phyloP scores from a whole-genome alignment of 2,888 invertebrate genomes.

The Empis livida region DNA sequence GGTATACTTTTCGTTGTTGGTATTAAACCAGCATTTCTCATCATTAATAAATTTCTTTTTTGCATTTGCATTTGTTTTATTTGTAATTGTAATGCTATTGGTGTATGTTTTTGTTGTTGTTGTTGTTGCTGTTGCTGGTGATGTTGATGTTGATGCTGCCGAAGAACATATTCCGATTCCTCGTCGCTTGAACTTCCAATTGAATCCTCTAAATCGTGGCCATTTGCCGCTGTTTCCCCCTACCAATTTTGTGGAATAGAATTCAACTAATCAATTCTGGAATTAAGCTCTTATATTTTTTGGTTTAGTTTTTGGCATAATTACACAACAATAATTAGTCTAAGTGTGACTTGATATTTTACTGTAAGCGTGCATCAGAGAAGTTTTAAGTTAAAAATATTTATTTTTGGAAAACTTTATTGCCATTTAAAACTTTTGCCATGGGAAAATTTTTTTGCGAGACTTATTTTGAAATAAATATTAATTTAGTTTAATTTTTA shows the following conservation, averaged over 20 bases:
- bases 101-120: slow-evolving; percentile 8
- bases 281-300: slow-evolving; percentile 17
- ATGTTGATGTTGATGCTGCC: not conserved
- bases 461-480: not conserved
- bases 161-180: slow-evolving; percentile 7
- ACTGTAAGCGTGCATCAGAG: not conserved
- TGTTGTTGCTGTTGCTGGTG: slow-evolving; percentile 11
- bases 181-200: slow-evolving; percentile 36
- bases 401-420: not conserved
- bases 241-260: slow-evolving; percentile 39
- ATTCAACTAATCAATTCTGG: slow-evolving; percentile 35
- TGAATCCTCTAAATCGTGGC: slow-evolving; percentile 37
- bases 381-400: not conserved
- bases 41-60: not conserved
- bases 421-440: not conserved
- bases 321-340: no score
- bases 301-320: slow-evolving; percentile 5
- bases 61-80: not conserved
- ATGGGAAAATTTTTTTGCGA: not conserved
- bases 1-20: not conserved
- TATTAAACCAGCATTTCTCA: slow-evolving; percentile 1
- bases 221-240: slow-evolving; percentile 39
- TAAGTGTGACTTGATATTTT: not conserved
- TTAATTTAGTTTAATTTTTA: slow-evolving; percentile 10
- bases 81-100: not conserved